These are phyloP conservation scores for Pammene aurita DNA, from an alignment of 2,888 invertebrate species.

Conservation along the genomic window DNA sequence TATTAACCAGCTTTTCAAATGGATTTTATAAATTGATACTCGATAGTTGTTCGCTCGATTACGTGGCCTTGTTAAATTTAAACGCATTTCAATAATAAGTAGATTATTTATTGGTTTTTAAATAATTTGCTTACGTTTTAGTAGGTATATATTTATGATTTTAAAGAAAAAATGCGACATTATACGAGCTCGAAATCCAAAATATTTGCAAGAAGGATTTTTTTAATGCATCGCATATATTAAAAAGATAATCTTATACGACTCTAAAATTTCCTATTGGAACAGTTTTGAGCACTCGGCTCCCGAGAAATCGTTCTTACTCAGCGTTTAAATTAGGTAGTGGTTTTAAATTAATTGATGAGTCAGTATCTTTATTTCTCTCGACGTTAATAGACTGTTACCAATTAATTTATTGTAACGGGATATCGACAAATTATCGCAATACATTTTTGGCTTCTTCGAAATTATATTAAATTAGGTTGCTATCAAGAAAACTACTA, in stretches of 20 bases:
- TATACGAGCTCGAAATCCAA: neutral
- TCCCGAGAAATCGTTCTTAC: conserved; percentile 28
- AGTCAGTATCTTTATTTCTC: conserved; percentile 37
- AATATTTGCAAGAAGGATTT: neutral
- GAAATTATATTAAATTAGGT: conserved; percentile 20
- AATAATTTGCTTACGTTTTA: too few relatives aligned
- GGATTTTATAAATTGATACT: conserved; percentile 14
- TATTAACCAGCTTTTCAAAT: conserved; percentile 1
- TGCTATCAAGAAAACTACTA: conserved; percentile 22
- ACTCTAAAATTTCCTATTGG: conserved; percentile 9
- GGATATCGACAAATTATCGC: conserved; percentile 36
- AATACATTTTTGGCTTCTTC: conserved; percentile 32
- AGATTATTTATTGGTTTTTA: neutral
- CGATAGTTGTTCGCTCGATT: conserved; percentile 8
- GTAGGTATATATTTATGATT: too few relatives aligned
- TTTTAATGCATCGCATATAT: neutral
- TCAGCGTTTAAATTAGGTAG: conserved; percentile 30
- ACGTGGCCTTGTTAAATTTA: neutral
- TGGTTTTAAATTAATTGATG: conserved; percentile 39
- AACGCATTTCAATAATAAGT: neutral
- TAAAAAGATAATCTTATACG: conserved; percentile 11
- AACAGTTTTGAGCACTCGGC: conserved; percentile 11
- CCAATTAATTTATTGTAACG: conserved; percentile 35
- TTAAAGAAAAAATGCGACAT: neutral
- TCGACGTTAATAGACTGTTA: conserved; percentile 23